These are phyloP conservation scores for Adelognathus sp. DNA, from an alignment of 2,888 invertebrate species.

Conservation along the genomic window DNA sequence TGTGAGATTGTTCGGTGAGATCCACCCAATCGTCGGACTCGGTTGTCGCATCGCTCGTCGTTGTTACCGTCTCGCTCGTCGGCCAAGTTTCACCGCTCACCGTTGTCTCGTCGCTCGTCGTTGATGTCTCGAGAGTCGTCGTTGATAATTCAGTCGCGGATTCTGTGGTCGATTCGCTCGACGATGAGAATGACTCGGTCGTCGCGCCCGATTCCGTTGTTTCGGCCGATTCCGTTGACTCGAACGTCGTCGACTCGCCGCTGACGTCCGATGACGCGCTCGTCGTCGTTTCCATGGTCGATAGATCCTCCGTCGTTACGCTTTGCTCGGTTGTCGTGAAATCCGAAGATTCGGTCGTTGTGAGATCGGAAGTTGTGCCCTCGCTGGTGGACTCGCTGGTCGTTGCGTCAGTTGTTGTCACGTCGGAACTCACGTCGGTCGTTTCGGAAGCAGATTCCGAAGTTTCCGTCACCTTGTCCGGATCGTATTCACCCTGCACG, in stretches of 20 bases:
- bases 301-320: constrained; percentile 53
- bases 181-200: constrained; percentile 62
- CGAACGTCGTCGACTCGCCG: constrained; percentile 2
- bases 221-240: constrained; percentile 39
- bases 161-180: constrained; percentile 50
- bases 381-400: constrained; percentile 37
- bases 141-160: constrained; percentile 64
- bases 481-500: constrained; percentile 34
- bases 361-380: constrained; percentile 44
- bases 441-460: constrained; percentile 1
- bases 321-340: constrained; percentile 65
- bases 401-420: constrained; percentile 28
- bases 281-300: constrained; percentile 17
- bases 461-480: constrained; percentile 10
- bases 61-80: constrained; percentile 50
- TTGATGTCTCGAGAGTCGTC: constrained; percentile 59
- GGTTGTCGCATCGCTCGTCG: constrained; percentile 55
- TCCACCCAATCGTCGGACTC: constrained; percentile 66
- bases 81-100: constrained; percentile 70
- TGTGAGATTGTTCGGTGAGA: constrained; percentile 69
- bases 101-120: constrained; percentile 58
- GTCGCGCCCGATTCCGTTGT: constrained; percentile 66
- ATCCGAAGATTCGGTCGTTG: constrained; percentile 55
- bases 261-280: background rate
- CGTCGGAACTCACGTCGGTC: constrained; percentile 31